These are phyloP conservation scores for Smithornis capensis DNA, from an alignment of 2,113 vertebrate species.

Conservation along the genomic window DNA sequence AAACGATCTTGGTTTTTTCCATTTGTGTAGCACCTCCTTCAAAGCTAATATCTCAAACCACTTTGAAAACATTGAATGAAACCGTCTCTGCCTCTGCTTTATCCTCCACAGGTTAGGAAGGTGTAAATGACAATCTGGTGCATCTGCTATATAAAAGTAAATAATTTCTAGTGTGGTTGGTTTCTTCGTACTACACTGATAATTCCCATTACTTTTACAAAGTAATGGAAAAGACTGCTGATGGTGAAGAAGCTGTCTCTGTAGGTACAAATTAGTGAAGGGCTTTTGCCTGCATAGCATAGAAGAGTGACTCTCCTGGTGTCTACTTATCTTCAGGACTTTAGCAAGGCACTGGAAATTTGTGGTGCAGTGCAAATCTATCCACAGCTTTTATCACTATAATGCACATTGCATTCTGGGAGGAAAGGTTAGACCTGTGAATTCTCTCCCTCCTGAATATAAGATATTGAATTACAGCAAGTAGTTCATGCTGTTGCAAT, in stretches of 20 bases:
- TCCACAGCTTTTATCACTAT: slow-evolving; percentile 16
- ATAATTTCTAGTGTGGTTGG: slow-evolving; percentile 31
- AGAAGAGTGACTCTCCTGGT: slow-evolving; percentile 12
- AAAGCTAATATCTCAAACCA: not conserved
- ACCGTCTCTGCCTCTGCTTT: not conserved
- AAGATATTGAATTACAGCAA: not conserved
- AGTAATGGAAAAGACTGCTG: slow-evolving; percentile 36
- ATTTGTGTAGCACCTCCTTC: not conserved
- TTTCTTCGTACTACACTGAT: slow-evolving; percentile 52
- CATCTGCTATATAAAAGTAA: slow-evolving; percentile 26
- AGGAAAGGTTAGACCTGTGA: slow-evolving; percentile 13
- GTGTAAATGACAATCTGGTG: slow-evolving; percentile 35
- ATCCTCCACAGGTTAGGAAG: not conserved
- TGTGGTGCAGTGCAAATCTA: not conserved
- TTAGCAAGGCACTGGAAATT: not conserved
- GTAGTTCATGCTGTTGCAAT: not conserved
- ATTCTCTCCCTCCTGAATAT: not conserved
- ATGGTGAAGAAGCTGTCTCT: slow-evolving; percentile 58
- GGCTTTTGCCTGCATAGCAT: not conserved
- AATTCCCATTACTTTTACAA: slow-evolving; percentile 45
- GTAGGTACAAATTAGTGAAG: slow-evolving; percentile 33
- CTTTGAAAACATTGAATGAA: not conserved
- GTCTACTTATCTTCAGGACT: slow-evolving; percentile 25
- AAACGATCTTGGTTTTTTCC: not conserved
- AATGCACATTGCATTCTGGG: not conserved